Evolutionary conservation across 2,888 invertebrate genomes (phyloP), one percentile per base, ranked within the genome.

Genomic region (Apantesis nais): DNA sequence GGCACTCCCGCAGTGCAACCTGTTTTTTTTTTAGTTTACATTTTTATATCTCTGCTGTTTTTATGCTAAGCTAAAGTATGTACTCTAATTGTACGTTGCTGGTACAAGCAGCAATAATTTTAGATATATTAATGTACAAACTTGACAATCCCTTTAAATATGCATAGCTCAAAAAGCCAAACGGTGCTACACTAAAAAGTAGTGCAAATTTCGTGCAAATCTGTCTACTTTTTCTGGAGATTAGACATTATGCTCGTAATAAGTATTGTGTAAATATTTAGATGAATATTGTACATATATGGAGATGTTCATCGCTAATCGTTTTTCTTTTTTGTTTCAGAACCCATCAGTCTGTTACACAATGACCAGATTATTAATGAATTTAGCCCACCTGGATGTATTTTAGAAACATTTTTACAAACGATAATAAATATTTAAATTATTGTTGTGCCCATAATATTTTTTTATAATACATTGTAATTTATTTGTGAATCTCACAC

Each of bases 391-490:
- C 83, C 82, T 78, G 78, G 76, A 80, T 67, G 71, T 74, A 74
- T 44, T 74, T 72, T 70, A 64, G n/a, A 74, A 74, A 67, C 44
- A 52, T 67, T 72, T 71, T 37, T 62, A 48, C 61, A 68, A 61
- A 58, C 39, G 12, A 66, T 70, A 65, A 41, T 68, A 58, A 62
- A 29, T 41, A 39, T 41, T 58, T 78, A 72, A 71, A 68, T 62
- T 71, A 66, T 74, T 78, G 60, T 80, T 78, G 80, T 78, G 80
- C 78, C 81, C 73, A 79, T 81, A 81, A 75, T 80, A 79, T 34
- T 60, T 75, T n/a, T 72, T 78, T 62, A 67, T 16, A 31, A 41
- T 62, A 66, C 34, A 68, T 31, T 68, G 12, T 78, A 70, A 67
- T 70, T 70, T 70, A 77, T 76, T 77, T 63, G 66, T 74, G 70